phyloP scores from a whole-genome alignment of 2,797 vertebrate species.

The Neomorphus geoffroyi region DNA sequence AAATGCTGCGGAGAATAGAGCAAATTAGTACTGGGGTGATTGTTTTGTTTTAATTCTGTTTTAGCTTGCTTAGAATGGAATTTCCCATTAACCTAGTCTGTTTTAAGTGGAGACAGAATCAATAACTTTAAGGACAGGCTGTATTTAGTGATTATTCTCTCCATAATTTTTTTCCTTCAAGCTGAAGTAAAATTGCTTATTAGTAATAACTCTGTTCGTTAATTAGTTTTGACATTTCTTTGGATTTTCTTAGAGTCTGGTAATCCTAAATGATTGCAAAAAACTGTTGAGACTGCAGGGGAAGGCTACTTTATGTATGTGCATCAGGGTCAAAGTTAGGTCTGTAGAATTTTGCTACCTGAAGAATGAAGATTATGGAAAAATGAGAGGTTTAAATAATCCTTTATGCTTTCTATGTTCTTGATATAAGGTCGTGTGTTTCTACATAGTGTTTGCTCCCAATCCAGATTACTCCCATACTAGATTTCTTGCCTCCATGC shows the following conservation, averaged over 20 bases:
- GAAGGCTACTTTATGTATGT: background rate
- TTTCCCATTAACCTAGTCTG: background rate
- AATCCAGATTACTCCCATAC: background rate
- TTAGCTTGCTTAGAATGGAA: background rate
- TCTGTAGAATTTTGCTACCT: background rate
- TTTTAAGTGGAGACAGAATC: conserved; percentile 21
- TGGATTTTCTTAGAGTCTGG: background rate
- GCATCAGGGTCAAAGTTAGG: background rate
- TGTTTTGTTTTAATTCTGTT: conserved; percentile 9
- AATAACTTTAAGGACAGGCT: background rate
- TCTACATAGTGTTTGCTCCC: background rate
- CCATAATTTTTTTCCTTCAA: background rate
- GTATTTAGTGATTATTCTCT: conserved; percentile 12
- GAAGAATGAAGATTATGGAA: background rate
- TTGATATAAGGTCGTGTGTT: background rate
- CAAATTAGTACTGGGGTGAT: background rate
- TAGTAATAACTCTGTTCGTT: background rate
- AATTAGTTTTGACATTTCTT: background rate
- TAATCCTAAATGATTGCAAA: background rate
- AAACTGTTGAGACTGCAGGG: background rate
- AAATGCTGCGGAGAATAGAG: background rate
- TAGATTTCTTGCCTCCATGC: background rate
- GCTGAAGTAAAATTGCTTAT: background rate
- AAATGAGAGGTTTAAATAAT: background rate
- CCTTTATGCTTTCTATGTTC: background rate